These are phyloP conservation scores for Oryzias woworae DNA, from an alignment of 2,113 vertebrate genomes.

Conservation along the genomic window DNA sequence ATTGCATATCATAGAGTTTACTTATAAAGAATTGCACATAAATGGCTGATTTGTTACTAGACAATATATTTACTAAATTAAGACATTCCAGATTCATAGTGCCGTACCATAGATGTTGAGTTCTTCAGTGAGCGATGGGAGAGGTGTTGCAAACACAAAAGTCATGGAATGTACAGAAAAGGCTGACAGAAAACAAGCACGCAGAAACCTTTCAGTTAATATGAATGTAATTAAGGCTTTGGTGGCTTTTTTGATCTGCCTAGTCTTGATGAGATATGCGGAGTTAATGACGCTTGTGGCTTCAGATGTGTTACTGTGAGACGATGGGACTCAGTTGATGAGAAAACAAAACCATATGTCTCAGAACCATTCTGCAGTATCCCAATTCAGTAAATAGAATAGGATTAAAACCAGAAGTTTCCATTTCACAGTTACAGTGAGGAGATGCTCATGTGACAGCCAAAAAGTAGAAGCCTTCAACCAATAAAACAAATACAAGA, in stretches of 20 bases:
- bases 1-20: too few species aligned
- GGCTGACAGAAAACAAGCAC: conserved; percentile 19
- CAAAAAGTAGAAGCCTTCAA: conserved; percentile 15
- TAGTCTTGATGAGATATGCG: conserved; percentile 11
- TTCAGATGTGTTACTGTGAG: conserved; percentile 39
- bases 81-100: too few species aligned
- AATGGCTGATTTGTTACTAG: too few species aligned
- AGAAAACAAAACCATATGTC: conserved; percentile 73
- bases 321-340: conserved; percentile 28
- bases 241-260: conserved; percentile 35
- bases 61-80: too few species aligned
- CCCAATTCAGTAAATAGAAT: conserved; percentile 41
- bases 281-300: conserved; percentile 38
- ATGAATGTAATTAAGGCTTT: conserved; percentile 52
- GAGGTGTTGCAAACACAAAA: conserved; percentile 48
- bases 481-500: conserved; percentile 51
- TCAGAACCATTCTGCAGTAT: conserved; percentile 45
- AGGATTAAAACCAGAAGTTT: conserved; percentile 64
- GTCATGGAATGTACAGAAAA: conserved; percentile 23
- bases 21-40: too few species aligned
- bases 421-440: conserved; percentile 58
- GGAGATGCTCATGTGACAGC: conserved; percentile 7
- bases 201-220: conserved; percentile 37
- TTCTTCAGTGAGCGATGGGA: too few species aligned
- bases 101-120: too few species aligned